Percentiles rank a stretch among this genome's conserved stretches.
These are phyloP conservation scores for Penelope pileata DNA, from an alignment of 2,113 vertebrate species.

Conservation along the genomic window DNA sequence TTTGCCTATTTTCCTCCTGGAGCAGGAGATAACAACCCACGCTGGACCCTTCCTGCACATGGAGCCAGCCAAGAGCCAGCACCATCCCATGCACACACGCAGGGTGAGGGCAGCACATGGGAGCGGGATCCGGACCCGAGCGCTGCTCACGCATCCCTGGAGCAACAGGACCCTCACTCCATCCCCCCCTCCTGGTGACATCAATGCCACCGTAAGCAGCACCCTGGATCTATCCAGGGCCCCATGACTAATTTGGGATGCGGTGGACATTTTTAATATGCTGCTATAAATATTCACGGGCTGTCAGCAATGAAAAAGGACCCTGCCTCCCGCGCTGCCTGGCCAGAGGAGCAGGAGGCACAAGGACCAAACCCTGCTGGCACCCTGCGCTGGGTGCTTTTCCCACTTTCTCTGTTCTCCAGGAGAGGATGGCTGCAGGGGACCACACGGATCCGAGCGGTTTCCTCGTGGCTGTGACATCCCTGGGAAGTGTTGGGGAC, in stretches of 20 bases:
- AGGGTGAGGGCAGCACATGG: rapidly evolving
- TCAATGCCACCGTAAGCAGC: not conserved
- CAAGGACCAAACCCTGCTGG: not conserved
- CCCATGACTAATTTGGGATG: conserved; percentile 41
- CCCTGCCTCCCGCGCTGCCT: not conserved
- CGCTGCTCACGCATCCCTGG: not conserved
- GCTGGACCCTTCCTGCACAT: not conserved
- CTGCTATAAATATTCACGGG: conserved; percentile 62
- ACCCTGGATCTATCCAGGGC: not conserved
- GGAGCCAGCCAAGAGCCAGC: too few relatives aligned
- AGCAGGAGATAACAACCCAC: not conserved
- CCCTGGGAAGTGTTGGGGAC: rapidly evolving
- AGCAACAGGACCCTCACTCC: not conserved
- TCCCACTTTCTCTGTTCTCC: not conserved
- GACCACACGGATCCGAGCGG: not conserved
- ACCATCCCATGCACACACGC: rapidly evolving
- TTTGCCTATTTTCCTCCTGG: not conserved
- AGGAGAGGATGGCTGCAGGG: not conserved
- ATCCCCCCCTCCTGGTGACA: not conserved
- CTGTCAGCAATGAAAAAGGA: conserved; percentile 61
- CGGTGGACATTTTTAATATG: conserved; percentile 44
- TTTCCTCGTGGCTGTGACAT: rapidly evolving
- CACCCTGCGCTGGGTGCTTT: not conserved
- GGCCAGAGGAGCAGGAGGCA: not conserved
- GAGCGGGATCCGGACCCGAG: not conserved